Conservation (phyloP, 2,888 invertebrate genomes). For the Diaperis boleti region DNA sequence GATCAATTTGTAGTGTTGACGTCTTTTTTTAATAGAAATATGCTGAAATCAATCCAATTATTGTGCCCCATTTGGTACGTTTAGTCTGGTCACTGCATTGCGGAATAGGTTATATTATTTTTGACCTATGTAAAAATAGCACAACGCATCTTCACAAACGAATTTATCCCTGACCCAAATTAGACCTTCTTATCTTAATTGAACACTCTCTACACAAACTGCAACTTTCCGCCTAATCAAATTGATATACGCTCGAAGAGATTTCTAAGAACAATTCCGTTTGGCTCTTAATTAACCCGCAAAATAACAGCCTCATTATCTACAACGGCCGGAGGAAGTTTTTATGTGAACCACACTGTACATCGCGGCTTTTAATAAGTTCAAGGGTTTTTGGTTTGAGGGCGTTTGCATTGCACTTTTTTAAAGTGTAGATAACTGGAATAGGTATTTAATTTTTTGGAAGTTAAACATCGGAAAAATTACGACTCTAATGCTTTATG, state of each 20-base stretch:
- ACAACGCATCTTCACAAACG: slow-evolving; percentile 1
- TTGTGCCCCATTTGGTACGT: too few relatives aligned
- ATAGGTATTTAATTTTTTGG: too few relatives aligned
- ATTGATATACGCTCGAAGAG: slow-evolving; percentile 10
- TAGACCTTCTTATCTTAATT: slow-evolving; percentile 3
- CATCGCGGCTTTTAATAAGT: background rate
- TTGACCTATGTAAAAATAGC: background rate
- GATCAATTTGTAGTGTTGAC: too few relatives aligned
- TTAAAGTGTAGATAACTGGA: too few relatives aligned
- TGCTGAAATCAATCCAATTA: too few relatives aligned
- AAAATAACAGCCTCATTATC: slow-evolving; percentile 20
- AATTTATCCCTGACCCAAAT: slow-evolving; percentile 1
- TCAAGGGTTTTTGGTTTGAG: background rate
- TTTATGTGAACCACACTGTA: slow-evolving; percentile 11
- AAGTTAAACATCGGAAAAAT: too few relatives aligned
- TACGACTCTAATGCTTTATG: too few relatives aligned
- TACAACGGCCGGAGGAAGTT: slow-evolving; percentile 14
- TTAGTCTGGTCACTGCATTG: too few relatives aligned
- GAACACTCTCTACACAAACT: background rate
- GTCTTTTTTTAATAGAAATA: too few relatives aligned
- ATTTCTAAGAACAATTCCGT: slow-evolving; percentile 25
- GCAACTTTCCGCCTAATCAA: slow-evolving; percentile 11
- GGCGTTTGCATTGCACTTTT: too few relatives aligned
- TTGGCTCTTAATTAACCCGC: slow-evolving; percentile 22
- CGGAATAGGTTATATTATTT: too few relatives aligned